Conservation (phyloP, 2,797 vertebrate species). For the Carduelis carduelis region DNA sequence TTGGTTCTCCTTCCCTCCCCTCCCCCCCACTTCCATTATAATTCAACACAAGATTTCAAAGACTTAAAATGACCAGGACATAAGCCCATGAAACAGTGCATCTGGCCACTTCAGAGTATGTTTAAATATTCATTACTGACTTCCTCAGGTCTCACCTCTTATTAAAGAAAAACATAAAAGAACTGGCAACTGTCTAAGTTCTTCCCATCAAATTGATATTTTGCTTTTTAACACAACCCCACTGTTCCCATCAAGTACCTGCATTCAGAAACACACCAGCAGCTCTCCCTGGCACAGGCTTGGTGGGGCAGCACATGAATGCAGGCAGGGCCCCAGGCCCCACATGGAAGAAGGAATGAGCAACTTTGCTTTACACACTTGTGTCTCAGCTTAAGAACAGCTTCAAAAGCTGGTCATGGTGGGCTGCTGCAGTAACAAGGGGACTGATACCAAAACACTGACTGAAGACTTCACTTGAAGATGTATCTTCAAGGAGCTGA, state of each 20-base stretch:
- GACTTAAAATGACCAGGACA: slow-evolving; percentile 53
- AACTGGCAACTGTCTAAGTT: slow-evolving; percentile 24
- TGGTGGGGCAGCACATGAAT: background rate
- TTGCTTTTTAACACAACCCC: background rate
- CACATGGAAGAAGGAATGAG: background rate
- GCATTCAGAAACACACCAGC: background rate
- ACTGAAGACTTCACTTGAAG: background rate
- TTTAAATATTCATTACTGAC: slow-evolving; percentile 53
- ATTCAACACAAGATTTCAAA: slow-evolving; percentile 63
- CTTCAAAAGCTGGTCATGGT: background rate
- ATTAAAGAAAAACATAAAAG: slow-evolving; percentile 45
- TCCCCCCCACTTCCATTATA: background rate
- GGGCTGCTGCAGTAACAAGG: slow-evolving; percentile 33
- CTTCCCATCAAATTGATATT: slow-evolving; percentile 13
- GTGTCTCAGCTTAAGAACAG: background rate
- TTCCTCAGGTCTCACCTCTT: slow-evolving; percentile 46
- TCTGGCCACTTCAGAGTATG: slow-evolving; percentile 51
- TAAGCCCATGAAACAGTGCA: slow-evolving; percentile 37
- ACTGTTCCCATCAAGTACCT: background rate
- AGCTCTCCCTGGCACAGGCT: slow-evolving; percentile 13
- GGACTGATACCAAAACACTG: background rate
- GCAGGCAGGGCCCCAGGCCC: background rate
- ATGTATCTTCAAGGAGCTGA: background rate
- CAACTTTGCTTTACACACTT: background rate
- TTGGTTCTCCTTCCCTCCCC: background rate